Evolutionary conservation across 2,113 vertebrate genomes (phyloP), one percentile per base, ranked within the genome.

Genomic region (Guaruba guarouba): DNA sequence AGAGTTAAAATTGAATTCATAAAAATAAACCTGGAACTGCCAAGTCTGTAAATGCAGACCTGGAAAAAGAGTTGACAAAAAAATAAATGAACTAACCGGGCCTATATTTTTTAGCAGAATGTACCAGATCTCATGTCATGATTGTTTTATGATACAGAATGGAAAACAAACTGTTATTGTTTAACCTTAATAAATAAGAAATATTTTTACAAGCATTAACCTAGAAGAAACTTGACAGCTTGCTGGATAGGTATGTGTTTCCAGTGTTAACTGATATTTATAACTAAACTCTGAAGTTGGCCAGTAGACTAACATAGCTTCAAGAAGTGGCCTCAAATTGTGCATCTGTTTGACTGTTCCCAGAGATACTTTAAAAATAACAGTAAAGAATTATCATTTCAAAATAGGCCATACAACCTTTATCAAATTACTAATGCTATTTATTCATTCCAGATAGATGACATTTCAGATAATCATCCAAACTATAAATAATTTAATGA

Each of bases 141-240:
- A 95, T 96, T 97, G 61, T 89, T 97, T 96, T 90, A 75, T 85
- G 46, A 70, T 84, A 96, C 71, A 76, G 88, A 83, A 78, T 79
- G 66, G 94, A 90, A 97, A 81, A 86, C 51, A 82, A 90, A 64
- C 71, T 74, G 82, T 91, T 97, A 87, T 82, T 96, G 51, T 93
- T 96, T 96, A 96, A 97, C 92, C 48, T 94, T 88, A 76, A 77
- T 66, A 35, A 97, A 78, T 63, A 86, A 91, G 86, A 93, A 84
- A 68, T 81, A 68, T 88, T 90, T 97, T 94, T 86, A 96, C 95
- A 92, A 96, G 70, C 82, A 41, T 77, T 88, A 88, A 73, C 93
- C 62, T 90, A 93, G 90, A 74, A 84, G 68, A 93, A 88, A 88
- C 33, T 62, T 74, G 82, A 88, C 39, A 77, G 48, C 91, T 95